phyloP scores from a whole-genome alignment of 2,888 invertebrate genomes.

The Diarsia dahlii region DNA sequence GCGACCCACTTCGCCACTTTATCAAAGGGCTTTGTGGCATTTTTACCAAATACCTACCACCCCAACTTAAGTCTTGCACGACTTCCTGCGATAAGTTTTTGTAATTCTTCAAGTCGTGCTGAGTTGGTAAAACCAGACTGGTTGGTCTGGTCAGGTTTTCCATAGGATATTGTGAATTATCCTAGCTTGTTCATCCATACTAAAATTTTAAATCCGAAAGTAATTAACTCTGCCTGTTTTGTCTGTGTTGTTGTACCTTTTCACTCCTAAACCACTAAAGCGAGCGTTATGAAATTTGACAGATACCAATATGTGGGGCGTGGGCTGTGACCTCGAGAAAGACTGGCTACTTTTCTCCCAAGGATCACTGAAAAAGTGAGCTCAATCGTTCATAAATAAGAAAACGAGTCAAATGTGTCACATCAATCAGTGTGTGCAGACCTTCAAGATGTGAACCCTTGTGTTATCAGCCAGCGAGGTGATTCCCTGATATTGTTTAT shows the following conservation, averaged over 20 bases:
- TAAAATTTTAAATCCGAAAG: background rate
- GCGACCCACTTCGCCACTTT: conserved; percentile 40
- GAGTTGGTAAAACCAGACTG: background rate
- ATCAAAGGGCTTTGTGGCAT: conserved; percentile 32
- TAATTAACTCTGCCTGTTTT: background rate
- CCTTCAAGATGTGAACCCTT: background rate
- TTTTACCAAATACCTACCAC: conserved; percentile 35
- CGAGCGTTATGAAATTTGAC: background rate
- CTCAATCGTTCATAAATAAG: background rate
- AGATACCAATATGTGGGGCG: background rate
- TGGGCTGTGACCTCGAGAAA: background rate
- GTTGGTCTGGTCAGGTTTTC: no score
- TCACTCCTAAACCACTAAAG: background rate
- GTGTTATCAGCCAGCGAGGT: conserved; percentile 44
- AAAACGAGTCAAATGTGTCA: background rate
- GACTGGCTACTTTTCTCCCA: background rate
- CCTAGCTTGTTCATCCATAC: background rate
- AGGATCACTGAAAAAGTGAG: background rate
- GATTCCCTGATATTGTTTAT: conserved; percentile 50
- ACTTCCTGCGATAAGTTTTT: background rate
- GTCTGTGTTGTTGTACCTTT: background rate
- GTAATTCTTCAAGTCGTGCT: conserved; percentile 6
- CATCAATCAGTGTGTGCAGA: conserved; percentile 18
- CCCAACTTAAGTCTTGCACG: conserved; percentile 10
- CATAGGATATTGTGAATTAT: background rate